phyloP scores from a whole-genome alignment of 2,797 vertebrate genomes.

The Dendrocincla tyrannina region DNA sequence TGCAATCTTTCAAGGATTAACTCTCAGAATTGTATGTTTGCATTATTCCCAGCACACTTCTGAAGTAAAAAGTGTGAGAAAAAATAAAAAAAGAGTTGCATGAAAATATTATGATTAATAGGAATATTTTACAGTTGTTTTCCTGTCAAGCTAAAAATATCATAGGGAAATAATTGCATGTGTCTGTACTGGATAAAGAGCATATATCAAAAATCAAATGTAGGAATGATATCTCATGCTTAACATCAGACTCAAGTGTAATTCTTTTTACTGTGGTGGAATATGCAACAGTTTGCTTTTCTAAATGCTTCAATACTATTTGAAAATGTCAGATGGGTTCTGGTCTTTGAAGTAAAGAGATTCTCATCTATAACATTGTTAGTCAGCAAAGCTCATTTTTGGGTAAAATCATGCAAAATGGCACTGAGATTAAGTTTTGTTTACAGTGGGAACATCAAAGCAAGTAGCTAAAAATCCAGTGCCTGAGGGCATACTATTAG shows the following conservation, averaged over 20 bases:
- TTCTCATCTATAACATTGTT: not conserved
- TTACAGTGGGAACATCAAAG: slow-evolving; percentile 11
- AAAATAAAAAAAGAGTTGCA: not conserved
- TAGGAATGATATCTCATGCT: not conserved
- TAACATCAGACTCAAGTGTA: not conserved
- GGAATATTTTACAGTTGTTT: not conserved
- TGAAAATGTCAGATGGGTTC: not conserved
- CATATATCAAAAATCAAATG: not conserved
- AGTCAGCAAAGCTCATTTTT: not conserved
- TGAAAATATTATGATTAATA: not conserved
- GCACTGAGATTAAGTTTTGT: not conserved
- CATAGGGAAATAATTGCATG: not conserved
- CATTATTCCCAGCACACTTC: not conserved
- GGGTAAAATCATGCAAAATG: slow-evolving; percentile 20
- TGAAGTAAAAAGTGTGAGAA: not conserved
- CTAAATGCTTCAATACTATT: not conserved
- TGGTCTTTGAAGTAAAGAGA: slow-evolving; percentile 16
- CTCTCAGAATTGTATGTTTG: not conserved
- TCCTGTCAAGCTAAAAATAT: not conserved
- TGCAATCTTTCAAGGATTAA: not conserved
- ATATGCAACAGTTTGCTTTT: not conserved
- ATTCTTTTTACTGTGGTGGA: not conserved
- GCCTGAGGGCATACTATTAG: not conserved
- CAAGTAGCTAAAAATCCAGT: not conserved
- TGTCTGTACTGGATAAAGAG: not conserved